Percentiles rank a stretch among this genome's conserved stretches.
phyloP scores from a whole-genome alignment of 2,113 vertebrate genomes.

The rat (Rattus norvegicus) region DNA sequence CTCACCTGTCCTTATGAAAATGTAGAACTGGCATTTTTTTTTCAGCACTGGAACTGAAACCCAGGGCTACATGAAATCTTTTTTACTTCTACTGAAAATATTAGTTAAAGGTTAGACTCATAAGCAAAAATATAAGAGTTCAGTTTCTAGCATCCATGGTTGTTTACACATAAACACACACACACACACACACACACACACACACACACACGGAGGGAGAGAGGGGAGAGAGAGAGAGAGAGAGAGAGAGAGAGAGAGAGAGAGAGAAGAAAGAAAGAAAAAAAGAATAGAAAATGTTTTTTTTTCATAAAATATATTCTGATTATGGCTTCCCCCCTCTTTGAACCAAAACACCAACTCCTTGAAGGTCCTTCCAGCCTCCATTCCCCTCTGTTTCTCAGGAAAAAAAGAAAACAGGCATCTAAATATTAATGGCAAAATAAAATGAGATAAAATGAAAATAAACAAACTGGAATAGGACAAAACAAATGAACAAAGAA shows the following conservation, averaged over 20 bases:
- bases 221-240: no score
- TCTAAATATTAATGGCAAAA: not conserved
- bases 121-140: no score
- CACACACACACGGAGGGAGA: no score
- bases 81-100: not conserved
- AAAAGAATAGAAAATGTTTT: not conserved
- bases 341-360: not conserved
- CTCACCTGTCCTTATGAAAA: conserved; percentile 35
- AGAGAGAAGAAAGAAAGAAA: no score
- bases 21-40: not conserved
- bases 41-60: not conserved
- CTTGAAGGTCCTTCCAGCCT: not conserved
- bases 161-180: no score
- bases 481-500: not conserved
- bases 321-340: not conserved
- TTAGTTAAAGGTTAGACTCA: no score
- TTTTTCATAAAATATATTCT: not conserved
- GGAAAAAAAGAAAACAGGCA: not conserved
- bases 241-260: no score
- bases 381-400: not conserved
- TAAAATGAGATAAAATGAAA: not conserved
- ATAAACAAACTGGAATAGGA: not conserved
- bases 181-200: no score
- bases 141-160: no score
- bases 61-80: not conserved